Evolutionary conservation across 2,888 invertebrate genomes (phyloP).

Genomic region (Euzophera pinguis): DNA sequence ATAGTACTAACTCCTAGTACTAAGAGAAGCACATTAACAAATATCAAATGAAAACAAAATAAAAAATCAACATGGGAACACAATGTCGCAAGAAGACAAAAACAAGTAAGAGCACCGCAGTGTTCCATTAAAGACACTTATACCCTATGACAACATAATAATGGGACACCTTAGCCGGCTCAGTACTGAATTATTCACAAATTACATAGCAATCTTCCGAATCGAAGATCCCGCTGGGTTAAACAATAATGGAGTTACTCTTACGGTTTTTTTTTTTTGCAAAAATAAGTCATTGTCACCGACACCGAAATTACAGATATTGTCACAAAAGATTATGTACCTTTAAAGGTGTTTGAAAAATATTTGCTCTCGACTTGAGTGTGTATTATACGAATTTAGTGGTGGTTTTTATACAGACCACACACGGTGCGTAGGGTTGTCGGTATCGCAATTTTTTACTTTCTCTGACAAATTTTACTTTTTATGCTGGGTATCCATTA

Average conservation of each 20-base stretch:
- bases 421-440: slow-evolving; percentile 42
- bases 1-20: too few species aligned
- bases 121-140: slow-evolving; percentile 38
- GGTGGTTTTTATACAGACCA: slow-evolving; percentile 62
- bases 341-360: slow-evolving; percentile 72
- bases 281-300: slow-evolving; percentile 61
- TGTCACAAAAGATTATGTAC: slow-evolving; percentile 69
- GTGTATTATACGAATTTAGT: slow-evolving; percentile 58
- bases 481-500: too few species aligned
- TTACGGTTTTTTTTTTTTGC: slow-evolving; percentile 41
- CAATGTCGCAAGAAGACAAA: slow-evolving; percentile 31
- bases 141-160: slow-evolving; percentile 62
- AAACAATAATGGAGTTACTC: slow-evolving; percentile 52
- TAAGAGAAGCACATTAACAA: neutral
- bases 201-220: slow-evolving; percentile 61
- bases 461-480: neutral
- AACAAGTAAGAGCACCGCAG: slow-evolving; percentile 30
- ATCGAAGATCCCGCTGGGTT: slow-evolving; percentile 60
- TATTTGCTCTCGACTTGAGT: slow-evolving; percentile 71
- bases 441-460: neutral
- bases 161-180: slow-evolving; percentile 41
- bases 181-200: slow-evolving; percentile 63
- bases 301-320: slow-evolving; percentile 65
- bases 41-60: slow-evolving; percentile 3
- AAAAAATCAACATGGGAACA: slow-evolving; percentile 8